These are phyloP conservation scores for Forbesichthys papilliferus DNA, from an alignment of 2,113 vertebrate species.

Conservation along the genomic window DNA sequence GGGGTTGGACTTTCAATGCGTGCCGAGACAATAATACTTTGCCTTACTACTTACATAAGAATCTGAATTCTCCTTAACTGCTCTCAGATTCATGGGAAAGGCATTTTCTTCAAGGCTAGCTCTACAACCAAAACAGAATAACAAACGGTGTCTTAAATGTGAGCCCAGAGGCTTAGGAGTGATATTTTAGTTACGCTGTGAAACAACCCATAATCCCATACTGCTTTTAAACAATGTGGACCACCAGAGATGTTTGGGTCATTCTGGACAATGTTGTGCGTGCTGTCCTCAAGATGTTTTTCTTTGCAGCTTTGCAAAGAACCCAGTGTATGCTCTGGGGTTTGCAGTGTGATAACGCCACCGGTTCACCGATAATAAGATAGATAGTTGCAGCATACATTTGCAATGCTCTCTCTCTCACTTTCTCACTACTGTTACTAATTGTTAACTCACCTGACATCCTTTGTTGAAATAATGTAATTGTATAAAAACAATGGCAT, in stretches of 20 bases:
- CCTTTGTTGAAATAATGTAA: no score
- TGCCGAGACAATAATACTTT: no score
- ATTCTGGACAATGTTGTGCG: neutral
- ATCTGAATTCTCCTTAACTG: slow-evolving; percentile 38
- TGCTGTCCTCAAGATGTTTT: neutral
- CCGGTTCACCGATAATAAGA: no score
- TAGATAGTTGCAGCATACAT: no score
- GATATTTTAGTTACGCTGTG: slow-evolving; percentile 12
- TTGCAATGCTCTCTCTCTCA: no score
- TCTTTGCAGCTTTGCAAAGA: neutral
- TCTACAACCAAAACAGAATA: slow-evolving; percentile 45
- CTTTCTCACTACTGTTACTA: no score
- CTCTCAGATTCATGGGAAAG: slow-evolving; percentile 35
- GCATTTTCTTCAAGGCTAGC: slow-evolving; percentile 28
- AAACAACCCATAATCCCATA: slow-evolving; percentile 25
- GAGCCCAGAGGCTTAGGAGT: slow-evolving; percentile 16
- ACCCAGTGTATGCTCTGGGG: neutral
- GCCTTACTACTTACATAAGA: slow-evolving; percentile 44
- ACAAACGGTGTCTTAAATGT: neutral
- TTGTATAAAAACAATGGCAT: no score
- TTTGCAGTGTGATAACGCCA: no score
- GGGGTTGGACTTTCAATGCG: no score
- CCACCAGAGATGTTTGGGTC: slow-evolving; percentile 31
- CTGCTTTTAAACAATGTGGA: slow-evolving; percentile 42
- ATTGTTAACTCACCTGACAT: no score